These are phyloP conservation scores for Xestoiulus laeticollis DNA, from an alignment of 2,888 invertebrate genomes.

Conservation along the genomic window DNA sequence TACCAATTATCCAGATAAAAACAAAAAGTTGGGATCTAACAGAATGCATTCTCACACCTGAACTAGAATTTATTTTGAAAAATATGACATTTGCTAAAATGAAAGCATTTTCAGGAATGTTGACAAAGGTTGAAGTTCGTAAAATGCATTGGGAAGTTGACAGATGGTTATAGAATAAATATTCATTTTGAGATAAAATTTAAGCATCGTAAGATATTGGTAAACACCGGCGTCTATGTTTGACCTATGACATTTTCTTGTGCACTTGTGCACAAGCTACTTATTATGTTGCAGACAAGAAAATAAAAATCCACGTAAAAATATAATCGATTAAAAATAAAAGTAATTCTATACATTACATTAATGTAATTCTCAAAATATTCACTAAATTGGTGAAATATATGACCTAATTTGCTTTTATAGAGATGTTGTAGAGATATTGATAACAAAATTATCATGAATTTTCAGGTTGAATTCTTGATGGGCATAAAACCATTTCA, in stretches of 20 bases:
- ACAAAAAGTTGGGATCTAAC: not conserved
- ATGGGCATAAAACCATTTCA: no score
- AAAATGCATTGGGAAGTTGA: not conserved
- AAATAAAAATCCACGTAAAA: no score
- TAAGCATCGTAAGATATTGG: not conserved
- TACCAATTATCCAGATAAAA: conserved; percentile 5
- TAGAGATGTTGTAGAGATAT: not conserved
- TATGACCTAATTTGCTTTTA: not conserved
- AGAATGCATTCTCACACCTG: not conserved
- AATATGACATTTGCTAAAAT: not conserved
- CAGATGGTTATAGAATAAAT: not conserved
- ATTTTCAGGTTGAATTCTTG: no score
- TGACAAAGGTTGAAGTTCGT: not conserved
- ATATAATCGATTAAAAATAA: no score
- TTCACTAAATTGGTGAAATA: no score
- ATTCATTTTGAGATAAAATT: not conserved
- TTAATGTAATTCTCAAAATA: no score
- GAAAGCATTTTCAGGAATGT: not conserved
- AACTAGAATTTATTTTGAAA: not conserved
- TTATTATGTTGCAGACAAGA: no score
- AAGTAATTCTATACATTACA: no score
- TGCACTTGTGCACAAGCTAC: no score
- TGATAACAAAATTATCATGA: not conserved
- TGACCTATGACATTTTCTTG: no score
- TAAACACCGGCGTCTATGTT: not conserved